phyloP scores from a whole-genome alignment of 2,113 vertebrate species.

The Lates calcarifer region DNA sequence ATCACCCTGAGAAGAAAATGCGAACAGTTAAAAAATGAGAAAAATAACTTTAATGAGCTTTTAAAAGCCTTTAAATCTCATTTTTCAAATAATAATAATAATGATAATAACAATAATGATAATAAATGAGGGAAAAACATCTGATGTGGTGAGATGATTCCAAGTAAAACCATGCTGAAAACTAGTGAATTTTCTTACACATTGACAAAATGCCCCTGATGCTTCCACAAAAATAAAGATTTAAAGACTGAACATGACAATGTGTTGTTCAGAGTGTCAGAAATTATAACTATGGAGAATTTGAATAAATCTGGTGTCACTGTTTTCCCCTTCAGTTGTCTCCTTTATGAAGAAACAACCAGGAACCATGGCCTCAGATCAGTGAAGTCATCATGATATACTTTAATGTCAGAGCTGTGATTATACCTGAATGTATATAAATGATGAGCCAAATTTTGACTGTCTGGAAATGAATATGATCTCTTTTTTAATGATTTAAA shows the following conservation, averaged over 20 bases:
- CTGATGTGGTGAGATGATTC: neutral
- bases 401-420: constrained; percentile 33
- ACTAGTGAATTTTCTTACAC: neutral
- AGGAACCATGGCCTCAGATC: neutral
- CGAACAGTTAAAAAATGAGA: neutral
- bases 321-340: neutral
- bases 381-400: neutral
- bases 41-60: neutral
- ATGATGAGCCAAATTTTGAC: constrained; percentile 59
- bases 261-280: neutral
- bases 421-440: constrained; percentile 50
- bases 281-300: neutral
- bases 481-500: constrained; percentile 45
- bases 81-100: constrained; percentile 10
- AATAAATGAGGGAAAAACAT: neutral
- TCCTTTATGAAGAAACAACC: neutral
- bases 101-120: no score
- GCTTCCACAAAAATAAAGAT: constrained; percentile 3
- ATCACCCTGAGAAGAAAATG: neutral
- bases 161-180: neutral
- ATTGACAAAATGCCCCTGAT: neutral
- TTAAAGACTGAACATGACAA: neutral
- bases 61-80: neutral
- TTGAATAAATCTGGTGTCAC: neutral
- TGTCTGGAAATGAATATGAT: constrained; percentile 32